Percentiles rank a stretch among this genome's conserved stretches.
phyloP scores from a whole-genome alignment of 1,140 invertebrate genomes.

The Aleiodes sp. region DNA sequence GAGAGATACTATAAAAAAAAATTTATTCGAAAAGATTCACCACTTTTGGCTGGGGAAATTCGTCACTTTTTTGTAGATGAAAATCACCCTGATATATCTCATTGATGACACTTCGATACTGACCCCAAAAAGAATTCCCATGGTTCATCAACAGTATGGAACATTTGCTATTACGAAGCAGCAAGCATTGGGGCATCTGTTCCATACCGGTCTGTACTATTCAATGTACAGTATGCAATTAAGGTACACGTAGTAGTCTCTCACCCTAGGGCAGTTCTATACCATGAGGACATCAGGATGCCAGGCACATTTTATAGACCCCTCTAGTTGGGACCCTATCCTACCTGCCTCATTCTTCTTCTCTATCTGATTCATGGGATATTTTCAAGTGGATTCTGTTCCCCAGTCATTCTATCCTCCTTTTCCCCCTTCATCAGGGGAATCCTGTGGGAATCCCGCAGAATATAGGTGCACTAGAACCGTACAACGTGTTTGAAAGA shows the following conservation, averaged over 20 bases:
- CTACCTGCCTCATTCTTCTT: background rate
- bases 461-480: background rate
- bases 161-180: background rate
- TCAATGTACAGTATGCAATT: background rate
- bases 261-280: background rate
- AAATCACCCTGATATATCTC: background rate
- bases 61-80: background rate
- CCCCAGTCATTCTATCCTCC: too few species aligned
- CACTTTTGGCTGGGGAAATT: background rate
- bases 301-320: background rate
- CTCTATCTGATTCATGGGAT: background rate
- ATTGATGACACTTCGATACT: conserved; percentile 9
- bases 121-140: background rate
- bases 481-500: background rate
- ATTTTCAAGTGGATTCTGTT: background rate
- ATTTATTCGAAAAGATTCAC: too few species aligned
- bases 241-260: background rate
- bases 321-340: background rate
- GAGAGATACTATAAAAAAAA: background rate
- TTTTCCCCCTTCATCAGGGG: background rate
- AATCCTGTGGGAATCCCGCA: conserved; percentile 1
- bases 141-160: background rate
- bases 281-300: background rate
- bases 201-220: background rate
- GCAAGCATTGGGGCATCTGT: background rate